Base-by-base conservation (phyloP, 2,888 invertebrate species). In the Lypha dubia region DNA sequence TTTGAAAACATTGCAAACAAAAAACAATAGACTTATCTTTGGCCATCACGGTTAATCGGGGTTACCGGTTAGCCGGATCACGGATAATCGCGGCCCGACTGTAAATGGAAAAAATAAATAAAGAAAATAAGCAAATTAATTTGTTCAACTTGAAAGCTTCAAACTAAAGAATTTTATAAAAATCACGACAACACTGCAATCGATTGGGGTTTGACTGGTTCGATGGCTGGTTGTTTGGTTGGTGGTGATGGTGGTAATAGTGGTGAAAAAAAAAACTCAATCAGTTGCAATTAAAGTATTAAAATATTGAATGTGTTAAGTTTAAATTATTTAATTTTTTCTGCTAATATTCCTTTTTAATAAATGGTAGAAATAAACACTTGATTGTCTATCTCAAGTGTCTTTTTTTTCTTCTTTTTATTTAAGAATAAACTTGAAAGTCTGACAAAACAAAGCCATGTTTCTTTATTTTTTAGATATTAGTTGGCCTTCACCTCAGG, bases 401-500 rank as follows among this genome's bases (percentile, higher is more conserved):
- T 65, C 32, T 65, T 17, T 15, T n/a, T n/a, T n/a, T n/a, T n/a
- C n/a, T n/a, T n/a, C n/a, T n/a, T n/a, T 24, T 44, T 15, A 22
- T 5, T 24, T 44, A 9, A 22, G 17, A 38, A 38, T 51, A 28
- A 79, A 49, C 67, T 79, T 51, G 49, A 73, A 60, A 58, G 71
- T 58, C 17, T 32, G 49, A 28, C 56, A 28, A n/a, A n/a, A 41
- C 73, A 67, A 67, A 60, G 41, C 74, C 58, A 74, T 73, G 63
- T 56, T 60, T n/a, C n/a, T n/a, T n/a, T 51, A 24, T 51, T 44
- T 13, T 13, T 32, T 13, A 32, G 11, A 41, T 38, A 38, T 60
- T 1, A 68, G 0, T 44, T 22, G 13, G n/a, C 77, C 77, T 79
- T 79, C 60, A 70, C 70, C 77, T 70, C 51, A 65, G 51, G 15